These are phyloP conservation scores for Drosophila sucinea DNA, from an alignment of 1,140 invertebrate species.

Conservation along the genomic window DNA sequence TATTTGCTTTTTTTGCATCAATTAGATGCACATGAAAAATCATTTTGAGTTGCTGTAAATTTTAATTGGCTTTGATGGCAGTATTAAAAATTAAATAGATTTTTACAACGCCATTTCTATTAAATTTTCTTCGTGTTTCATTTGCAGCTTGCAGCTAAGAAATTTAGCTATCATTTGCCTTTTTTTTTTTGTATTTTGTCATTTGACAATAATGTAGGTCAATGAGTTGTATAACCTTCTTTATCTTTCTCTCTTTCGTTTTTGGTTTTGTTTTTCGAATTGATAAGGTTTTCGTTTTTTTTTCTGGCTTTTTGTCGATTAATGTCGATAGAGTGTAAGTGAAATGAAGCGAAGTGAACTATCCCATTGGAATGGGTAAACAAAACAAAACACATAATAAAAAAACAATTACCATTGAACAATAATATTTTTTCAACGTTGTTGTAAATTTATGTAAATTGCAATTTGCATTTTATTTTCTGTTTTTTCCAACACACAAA, in stretches of 20 bases:
- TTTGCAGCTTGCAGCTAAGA: not conserved
- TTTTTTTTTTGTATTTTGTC: not conserved
- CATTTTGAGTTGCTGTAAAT: conserved; percentile 36
- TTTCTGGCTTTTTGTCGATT: not conserved
- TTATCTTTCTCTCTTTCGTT: conserved; percentile 21
- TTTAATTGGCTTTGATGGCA: conserved; percentile 50
- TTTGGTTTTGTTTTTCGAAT: not conserved
- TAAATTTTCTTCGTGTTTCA: not conserved
- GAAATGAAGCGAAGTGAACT: not conserved
- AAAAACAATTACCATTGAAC: conserved; percentile 10
- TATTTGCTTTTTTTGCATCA: not conserved
- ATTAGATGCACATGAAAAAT: conserved; percentile 36
- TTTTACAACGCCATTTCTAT: conserved; percentile 11
- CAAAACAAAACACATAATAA: conserved; percentile 14
- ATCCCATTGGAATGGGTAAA: conserved; percentile 2
- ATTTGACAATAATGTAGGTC: conserved; percentile 43
- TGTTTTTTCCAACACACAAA: conserved; percentile 28
- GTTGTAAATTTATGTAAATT: conserved; percentile 44
- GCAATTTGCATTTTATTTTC: conserved; percentile 51
- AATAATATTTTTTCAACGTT: conserved; percentile 13
- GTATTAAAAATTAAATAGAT: conserved; percentile 39
- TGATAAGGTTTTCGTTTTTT: conserved; percentile 34
- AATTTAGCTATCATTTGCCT: not conserved
- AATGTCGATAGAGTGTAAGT: not conserved
- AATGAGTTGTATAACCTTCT: conserved; percentile 53